Evolutionary conservation across 1,140 invertebrate species (phyloP), one percentile per base, ranked within the genome.

Genomic region (Pygmarrhopalites habei): DNA sequence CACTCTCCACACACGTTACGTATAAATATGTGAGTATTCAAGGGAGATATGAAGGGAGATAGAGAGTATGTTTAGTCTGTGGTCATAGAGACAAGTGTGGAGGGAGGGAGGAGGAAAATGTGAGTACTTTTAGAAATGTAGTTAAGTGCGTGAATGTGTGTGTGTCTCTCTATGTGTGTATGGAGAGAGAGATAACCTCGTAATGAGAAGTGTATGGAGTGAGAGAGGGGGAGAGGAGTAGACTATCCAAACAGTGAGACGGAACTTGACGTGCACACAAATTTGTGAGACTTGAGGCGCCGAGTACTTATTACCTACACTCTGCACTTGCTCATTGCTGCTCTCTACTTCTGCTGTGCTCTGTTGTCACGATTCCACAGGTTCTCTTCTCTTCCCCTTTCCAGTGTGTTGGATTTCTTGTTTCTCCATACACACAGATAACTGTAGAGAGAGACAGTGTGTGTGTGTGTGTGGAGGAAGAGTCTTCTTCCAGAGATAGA

Each of bases 271-370:
- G 41, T 65, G 46, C 52, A 35, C 51, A 56, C 55, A 61, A 66
- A 66, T 66, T 66, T 62, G 59, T 61, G 60, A 53, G 59, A 66
- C 58, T 66, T 62, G 35, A 61, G 64, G 59, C 64, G 64, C 64
- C 64, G 43, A 61, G 58, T 52, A 57, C 59, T 58, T 66, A 62
- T 66, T 66, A 61, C 60, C 49, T 56, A 23, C n/a, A 59, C 51
- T 29, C 51, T 53, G 49, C 23, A 29, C 49, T 52, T 52, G 19
- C 49, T 52, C 23, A 52, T 52, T 52, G 46, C 49, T 52, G 23
- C 28, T 23, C 14, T 15, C 49, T 52, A 4, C 28, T 15, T 29
- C 32, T 35, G 32, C 15, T 5, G 32, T 35, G 32, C 32, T 35
- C 32, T 35, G 32, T 35, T 35, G 32, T 35, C 32, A 35, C 32